A percentile compares a stretch with the other conserved stretches of the same genome.
phyloP scores from a whole-genome alignment of 2,113 vertebrate genomes.

The Prolemur simus region DNA sequence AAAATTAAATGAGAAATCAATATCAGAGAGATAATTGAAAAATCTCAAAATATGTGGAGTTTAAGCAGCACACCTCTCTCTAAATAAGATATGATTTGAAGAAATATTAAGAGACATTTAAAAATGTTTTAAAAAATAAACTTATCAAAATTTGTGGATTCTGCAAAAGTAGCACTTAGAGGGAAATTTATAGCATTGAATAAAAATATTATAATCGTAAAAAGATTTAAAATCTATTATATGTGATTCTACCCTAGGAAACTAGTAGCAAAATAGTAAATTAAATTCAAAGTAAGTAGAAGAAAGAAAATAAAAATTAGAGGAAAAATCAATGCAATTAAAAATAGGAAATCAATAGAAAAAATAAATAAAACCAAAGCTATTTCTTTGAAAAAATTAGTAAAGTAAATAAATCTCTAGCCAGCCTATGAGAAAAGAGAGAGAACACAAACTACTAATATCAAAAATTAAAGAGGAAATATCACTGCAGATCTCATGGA shows the following conservation, averaged over 20 bases:
- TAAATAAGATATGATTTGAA: neutral
- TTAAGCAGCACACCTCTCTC: neutral
- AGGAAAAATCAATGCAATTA: neutral
- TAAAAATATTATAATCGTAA: neutral
- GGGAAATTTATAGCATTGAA: neutral
- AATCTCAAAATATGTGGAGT: neutral
- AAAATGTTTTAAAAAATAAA: neutral
- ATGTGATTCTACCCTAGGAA: neutral
- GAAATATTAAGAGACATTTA: neutral
- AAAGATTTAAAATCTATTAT: neutral
- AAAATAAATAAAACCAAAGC: neutral
- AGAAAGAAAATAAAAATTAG: neutral
- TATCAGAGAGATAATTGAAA: neutral
- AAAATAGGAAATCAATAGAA: neutral
- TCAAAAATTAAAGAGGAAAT: neutral
- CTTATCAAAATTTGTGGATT: neutral
- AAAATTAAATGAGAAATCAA: neutral
- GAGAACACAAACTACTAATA: neutral
- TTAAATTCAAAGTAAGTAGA: neutral
- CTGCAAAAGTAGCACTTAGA: neutral
- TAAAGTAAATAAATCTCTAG: neutral
- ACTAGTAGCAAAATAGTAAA: neutral
- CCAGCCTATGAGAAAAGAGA: neutral
- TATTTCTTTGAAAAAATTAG: neutral
- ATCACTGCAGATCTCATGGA: neutral